These are phyloP conservation scores for Tautogolabrus adspersus DNA, from an alignment of 2,113 vertebrate genomes.

Conservation along the genomic window DNA sequence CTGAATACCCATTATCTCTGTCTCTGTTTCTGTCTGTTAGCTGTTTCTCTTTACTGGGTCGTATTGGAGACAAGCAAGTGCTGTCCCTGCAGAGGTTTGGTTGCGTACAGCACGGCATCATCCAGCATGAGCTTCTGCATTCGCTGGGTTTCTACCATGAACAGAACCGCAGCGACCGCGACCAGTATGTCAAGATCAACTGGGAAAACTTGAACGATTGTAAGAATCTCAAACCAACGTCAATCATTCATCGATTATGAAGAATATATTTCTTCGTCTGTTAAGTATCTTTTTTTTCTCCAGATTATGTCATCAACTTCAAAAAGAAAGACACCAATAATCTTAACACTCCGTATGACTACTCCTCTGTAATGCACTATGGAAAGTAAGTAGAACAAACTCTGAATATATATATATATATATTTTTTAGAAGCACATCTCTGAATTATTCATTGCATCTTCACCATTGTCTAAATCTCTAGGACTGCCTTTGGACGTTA, in stretches of 20 bases:
- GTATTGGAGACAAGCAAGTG: slow-evolving; percentile 56
- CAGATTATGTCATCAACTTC: slow-evolving; percentile 52
- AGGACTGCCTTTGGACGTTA: slow-evolving; percentile 60
- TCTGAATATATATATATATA: accelerated
- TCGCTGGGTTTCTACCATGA: slow-evolving; percentile 80
- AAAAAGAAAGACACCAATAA: slow-evolving; percentile 43
- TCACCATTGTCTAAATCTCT: not conserved
- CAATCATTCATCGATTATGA: accelerated
- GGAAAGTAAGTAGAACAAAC: slow-evolving; percentile 25
- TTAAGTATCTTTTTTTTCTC: not conserved
- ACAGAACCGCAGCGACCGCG: slow-evolving; percentile 75
- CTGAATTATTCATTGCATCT: not conserved
- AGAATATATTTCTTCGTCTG: accelerated
- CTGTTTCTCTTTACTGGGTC: slow-evolving; percentile 65
- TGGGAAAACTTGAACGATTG: slow-evolving; percentile 52
- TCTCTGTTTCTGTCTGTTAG: slow-evolving; percentile 27
- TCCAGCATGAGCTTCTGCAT: slow-evolving; percentile 77
- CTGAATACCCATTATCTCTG: not conserved
- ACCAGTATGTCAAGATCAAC: slow-evolving; percentile 66
- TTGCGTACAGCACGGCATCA: slow-evolving; percentile 58
- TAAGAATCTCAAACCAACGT: slow-evolving; percentile 15
- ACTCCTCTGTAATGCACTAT: slow-evolving; percentile 76
- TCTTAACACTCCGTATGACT: slow-evolving; percentile 67
- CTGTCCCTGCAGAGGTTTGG: slow-evolving; percentile 64
- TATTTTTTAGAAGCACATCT: not conserved